A percentile compares a stretch with the other conserved stretches of the same genome.
phyloP scores from a whole-genome alignment of 2,797 vertebrate species.

The Poecilia wingei region DNA sequence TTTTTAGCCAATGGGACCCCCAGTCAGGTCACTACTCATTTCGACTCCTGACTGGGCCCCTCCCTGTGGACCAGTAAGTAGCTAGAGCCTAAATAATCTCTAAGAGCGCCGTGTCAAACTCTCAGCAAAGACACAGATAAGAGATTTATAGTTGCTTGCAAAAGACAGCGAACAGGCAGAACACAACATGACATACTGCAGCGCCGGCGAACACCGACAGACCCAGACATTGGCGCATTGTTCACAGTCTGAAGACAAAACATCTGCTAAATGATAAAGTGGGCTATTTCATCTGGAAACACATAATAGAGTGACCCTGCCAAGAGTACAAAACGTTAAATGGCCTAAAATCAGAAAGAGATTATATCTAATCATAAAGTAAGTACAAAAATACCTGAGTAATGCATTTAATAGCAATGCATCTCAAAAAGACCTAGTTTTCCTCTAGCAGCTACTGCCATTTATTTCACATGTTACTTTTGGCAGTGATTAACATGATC shows the following conservation, averaged over 20 bases:
- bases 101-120: constrained; percentile 24
- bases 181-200: constrained; percentile 12
- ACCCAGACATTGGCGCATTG: constrained; percentile 9
- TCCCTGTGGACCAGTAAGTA: constrained; percentile 50
- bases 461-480: constrained; percentile 1
- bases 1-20: constrained; percentile 8
- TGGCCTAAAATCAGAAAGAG: constrained; percentile 28
- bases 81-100: constrained; percentile 27
- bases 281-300: constrained; percentile 17
- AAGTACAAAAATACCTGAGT: constrained; percentile 29
- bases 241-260: constrained; percentile 20
- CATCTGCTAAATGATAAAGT: constrained; percentile 32
- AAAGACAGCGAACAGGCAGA: constrained; percentile 9
- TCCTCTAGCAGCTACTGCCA: not conserved
- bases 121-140: constrained; percentile 14
- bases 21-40: constrained; percentile 57
- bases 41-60: constrained; percentile 48
- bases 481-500: not conserved
- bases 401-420: constrained; percentile 10
- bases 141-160: constrained; percentile 32
- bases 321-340: constrained; percentile 17
- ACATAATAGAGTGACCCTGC: constrained; percentile 9
- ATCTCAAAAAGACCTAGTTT: constrained; percentile 1
- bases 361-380: constrained; percentile 29
- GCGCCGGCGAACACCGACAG: constrained; percentile 16